Evolutionary conservation across 2,888 invertebrate species (phyloP).

Genomic region (Aproaerema taeniolella): DNA sequence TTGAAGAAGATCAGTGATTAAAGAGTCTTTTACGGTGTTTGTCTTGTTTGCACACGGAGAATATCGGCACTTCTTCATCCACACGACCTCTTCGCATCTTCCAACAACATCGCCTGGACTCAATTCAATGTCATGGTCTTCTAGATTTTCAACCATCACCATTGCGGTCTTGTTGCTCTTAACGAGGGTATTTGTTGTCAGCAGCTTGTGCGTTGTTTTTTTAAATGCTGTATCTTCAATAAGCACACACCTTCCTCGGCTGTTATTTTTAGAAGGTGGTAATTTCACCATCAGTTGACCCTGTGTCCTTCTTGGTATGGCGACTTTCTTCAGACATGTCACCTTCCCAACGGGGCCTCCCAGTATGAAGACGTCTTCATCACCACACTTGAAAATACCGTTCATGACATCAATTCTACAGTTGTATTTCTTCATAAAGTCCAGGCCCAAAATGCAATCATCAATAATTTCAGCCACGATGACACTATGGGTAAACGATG

Average conservation of each 20-base stretch:
- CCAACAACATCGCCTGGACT: not conserved
- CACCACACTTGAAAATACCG: not conserved
- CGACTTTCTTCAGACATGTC: not conserved
- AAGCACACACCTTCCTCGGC: not conserved
- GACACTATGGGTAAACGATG: not conserved
- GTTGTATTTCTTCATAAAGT: conserved; percentile 1
- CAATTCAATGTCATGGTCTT: not conserved
- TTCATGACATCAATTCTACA: not conserved
- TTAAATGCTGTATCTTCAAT: not conserved
- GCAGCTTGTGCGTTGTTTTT: not conserved
- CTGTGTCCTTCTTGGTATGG: not conserved
- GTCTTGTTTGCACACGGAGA: not conserved
- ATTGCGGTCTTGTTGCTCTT: not conserved
- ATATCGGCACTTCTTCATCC: conserved; percentile 1
- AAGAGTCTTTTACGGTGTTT: not conserved
- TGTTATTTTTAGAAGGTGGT: not conserved
- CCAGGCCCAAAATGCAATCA: not conserved
- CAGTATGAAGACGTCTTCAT: not conserved
- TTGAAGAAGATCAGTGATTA: not conserved
- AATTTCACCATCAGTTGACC: not conserved
- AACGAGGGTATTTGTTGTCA: not conserved
- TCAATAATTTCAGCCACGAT: conserved; percentile 1
- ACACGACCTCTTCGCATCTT: not conserved
- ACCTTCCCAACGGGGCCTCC: not conserved
- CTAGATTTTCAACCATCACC: not conserved